Evolutionary conservation across 2,113 vertebrate species (phyloP), one percentile per base, ranked within the genome.

Genomic region (Larimichthys polyactis): DNA sequence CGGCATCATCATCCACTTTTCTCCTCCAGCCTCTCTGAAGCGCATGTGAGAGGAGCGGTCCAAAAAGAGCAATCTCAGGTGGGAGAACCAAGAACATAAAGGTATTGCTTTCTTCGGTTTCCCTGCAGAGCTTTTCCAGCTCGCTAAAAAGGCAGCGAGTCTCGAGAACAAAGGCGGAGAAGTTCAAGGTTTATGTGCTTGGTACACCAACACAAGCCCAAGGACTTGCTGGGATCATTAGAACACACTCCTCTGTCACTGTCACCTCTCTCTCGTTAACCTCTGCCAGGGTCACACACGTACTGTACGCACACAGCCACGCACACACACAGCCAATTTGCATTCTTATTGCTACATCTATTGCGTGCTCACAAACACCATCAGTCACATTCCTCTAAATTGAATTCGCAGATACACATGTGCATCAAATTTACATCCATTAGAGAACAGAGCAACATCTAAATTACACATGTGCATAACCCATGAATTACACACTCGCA

Each of bases 351-450:
- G 78, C 75, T 58, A 59, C 86, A 71, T 87, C 67, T 73, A 76
- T 44, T 79, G 82, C 80, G 24, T 3, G 54, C 67, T 77, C 81
- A 87, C 79, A 89, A 90, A 82, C 86, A 86, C 85, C 81, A 89
- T 89, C 89, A 81, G 78, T 90, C 91, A 88, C 82, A 77, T 87
- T 78, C 81, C 59, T 66, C 68, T 36, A 90, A 91, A 92, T 89
- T 86, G 86, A 92, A 91, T 78, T 87, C 77, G 70, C 81, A 86
- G 36, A 90, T 54, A 88, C 79, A 87, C 62, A 86, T 81, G 85
- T 70, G 85, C 86, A 92, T 91, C 57, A 43, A 22, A 89, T 91
- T 88, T 87, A 78, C 91, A 89, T 92, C 51, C 40, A 86, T 88
- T 84, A 86, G 70, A 57, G 63, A 66, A 78, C 84, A 81, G 46